phyloP scores from a whole-genome alignment of 2,888 invertebrate genomes.

The Acronicta psi region DNA sequence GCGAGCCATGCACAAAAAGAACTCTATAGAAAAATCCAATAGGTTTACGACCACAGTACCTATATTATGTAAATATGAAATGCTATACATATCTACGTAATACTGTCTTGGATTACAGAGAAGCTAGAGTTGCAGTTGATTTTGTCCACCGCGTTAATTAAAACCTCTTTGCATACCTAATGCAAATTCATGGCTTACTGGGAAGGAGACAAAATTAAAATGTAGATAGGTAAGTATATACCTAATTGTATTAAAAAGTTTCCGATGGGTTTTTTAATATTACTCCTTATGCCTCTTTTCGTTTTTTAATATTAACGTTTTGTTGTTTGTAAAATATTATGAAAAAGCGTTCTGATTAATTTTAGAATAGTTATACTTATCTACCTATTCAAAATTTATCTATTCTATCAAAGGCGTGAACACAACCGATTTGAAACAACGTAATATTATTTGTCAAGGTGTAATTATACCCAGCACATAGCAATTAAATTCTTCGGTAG shows the following conservation, averaged over 20 bases:
- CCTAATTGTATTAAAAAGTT: conserved; percentile 30
- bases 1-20: too few species aligned
- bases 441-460: conserved; percentile 21
- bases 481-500: conserved; percentile 19
- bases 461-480: conserved; percentile 7
- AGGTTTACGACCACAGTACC: too few species aligned
- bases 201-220: conserved; percentile 31
- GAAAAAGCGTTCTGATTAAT: too few species aligned
- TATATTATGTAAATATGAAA: too few species aligned
- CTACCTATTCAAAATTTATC: neutral
- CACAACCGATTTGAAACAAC: neutral
- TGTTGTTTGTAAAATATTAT: too few species aligned
- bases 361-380: too few species aligned
- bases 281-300: conserved; percentile 53
- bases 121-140: conserved; percentile 19
- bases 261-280: conserved; percentile 29
- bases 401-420: conserved; percentile 4
- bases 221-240: conserved; percentile 7
- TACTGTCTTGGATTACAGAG: conserved; percentile 6
- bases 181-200: conserved; percentile 43
- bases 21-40: too few species aligned
- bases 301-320: neutral
- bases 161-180: conserved; percentile 45
- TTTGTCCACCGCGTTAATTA: conserved; percentile 39
- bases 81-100: too few species aligned